Percentiles rank a stretch among this genome's conserved stretches.
Evolutionary conservation across 2,113 vertebrate genomes (phyloP).

Genomic region (Falco punctatus): DNA sequence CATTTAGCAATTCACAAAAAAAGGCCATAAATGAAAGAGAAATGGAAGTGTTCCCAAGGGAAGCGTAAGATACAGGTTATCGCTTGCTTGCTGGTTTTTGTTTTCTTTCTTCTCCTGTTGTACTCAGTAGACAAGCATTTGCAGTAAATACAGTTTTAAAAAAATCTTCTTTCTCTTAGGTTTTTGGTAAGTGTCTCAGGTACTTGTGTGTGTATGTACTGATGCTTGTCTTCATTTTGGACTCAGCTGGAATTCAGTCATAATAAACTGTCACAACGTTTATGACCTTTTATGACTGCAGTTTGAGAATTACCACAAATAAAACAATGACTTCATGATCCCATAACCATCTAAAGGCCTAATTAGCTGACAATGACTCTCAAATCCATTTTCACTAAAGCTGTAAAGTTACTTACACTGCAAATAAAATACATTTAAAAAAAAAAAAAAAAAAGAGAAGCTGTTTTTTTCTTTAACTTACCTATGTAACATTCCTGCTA

Average conservation of each 20-base stretch:
- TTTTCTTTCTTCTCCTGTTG: not conserved
- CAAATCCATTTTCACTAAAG: not conserved
- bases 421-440: not conserved
- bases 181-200: not conserved
- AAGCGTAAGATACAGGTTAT: rapidly evolving
- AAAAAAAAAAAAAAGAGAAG: not conserved
- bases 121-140: not conserved
- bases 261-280: not conserved
- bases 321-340: not conserved
- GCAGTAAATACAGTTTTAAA: not conserved
- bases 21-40: not conserved
- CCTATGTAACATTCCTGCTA: not conserved
- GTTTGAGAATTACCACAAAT: not conserved
- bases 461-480: not conserved
- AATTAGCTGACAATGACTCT: not conserved
- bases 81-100: not conserved
- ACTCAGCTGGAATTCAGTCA: not conserved
- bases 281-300: not conserved
- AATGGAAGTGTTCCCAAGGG: not conserved
- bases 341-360: not conserved
- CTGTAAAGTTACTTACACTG: not conserved
- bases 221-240: not conserved
- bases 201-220: not conserved
- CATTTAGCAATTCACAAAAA: not conserved
- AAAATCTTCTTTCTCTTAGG: not conserved